Conservation (phyloP, 2,113 vertebrate species). For the Dicaeum eximium region DNA sequence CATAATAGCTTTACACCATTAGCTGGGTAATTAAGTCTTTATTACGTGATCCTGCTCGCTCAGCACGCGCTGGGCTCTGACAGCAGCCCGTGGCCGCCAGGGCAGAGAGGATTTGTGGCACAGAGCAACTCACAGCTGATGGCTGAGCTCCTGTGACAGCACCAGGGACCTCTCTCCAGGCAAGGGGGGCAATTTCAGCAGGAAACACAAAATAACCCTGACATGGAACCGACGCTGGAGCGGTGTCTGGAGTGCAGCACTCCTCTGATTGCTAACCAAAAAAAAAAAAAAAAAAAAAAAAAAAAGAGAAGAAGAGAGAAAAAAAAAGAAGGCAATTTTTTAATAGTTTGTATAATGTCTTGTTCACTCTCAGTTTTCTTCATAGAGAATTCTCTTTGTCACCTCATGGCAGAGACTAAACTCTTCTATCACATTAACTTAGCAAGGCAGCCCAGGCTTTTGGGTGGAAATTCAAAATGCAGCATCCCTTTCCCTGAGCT, state of each 20-base stretch:
- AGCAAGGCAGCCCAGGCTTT: background rate
- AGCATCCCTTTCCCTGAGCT: background rate
- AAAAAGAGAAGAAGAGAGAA: too few species aligned
- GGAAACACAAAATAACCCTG: background rate
- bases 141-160: background rate
- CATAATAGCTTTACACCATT: constrained; percentile 32
- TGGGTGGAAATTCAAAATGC: rapidly evolving
- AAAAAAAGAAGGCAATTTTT: constrained; percentile 35
- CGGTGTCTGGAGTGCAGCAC: rapidly evolving
- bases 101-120: background rate
- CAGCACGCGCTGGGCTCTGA: background rate
- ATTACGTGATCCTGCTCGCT: background rate
- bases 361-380: constrained; percentile 2
- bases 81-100: background rate
- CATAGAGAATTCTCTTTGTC: constrained; percentile 60
- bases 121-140: rapidly evolving
- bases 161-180: rapidly evolving
- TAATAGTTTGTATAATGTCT: constrained; percentile 46
- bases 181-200: background rate
- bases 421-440: background rate
- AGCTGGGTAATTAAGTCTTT: constrained; percentile 32
- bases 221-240: rapidly evolving
- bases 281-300: background rate
- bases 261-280: background rate
- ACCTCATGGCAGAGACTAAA: background rate